Conservation (phyloP, 2,113 vertebrate species). For the Tinamus guttatus region DNA sequence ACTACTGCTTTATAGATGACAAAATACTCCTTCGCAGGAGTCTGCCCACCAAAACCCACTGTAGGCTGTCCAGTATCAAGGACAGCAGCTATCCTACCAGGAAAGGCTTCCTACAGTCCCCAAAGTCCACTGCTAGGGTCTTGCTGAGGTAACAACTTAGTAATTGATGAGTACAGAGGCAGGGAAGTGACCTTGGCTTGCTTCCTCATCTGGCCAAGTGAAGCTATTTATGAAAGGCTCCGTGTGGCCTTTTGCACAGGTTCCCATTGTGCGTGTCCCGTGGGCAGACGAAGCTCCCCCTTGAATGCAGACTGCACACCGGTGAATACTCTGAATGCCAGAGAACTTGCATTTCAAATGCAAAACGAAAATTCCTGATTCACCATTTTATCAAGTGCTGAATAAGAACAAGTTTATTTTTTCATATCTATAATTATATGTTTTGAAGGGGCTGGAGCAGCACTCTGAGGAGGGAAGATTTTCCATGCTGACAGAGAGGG, state of each 20-base stretch:
- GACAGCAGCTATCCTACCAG: neutral
- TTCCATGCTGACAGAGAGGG: neutral
- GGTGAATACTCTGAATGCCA: neutral
- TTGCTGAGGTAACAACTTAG: neutral
- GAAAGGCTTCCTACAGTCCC: neutral
- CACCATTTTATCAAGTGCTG: conserved; percentile 52
- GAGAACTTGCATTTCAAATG: conserved; percentile 53
- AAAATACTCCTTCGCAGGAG: neutral
- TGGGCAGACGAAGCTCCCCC: conserved; percentile 15
- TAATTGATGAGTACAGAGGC: neutral
- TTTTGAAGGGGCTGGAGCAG: conserved; percentile 3
- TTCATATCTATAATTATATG: neutral
- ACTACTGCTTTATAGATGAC: neutral
- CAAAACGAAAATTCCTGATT: conserved; percentile 42
- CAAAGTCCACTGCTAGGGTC: neutral
- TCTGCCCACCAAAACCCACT: neutral
- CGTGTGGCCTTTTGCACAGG: neutral
- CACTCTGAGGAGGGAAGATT: neutral
- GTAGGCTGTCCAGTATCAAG: neutral
- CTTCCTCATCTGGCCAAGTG: neutral
- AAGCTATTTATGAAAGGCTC: neutral
- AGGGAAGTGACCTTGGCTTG: neutral
- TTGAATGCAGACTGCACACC: neutral
- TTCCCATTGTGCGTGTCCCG: neutral
- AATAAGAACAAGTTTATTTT: conserved; percentile 51